Percentiles rank a stretch among this genome's conserved stretches.
phyloP scores from a whole-genome alignment of 2,888 invertebrate species.

The Tenodera sinensis region DNA sequence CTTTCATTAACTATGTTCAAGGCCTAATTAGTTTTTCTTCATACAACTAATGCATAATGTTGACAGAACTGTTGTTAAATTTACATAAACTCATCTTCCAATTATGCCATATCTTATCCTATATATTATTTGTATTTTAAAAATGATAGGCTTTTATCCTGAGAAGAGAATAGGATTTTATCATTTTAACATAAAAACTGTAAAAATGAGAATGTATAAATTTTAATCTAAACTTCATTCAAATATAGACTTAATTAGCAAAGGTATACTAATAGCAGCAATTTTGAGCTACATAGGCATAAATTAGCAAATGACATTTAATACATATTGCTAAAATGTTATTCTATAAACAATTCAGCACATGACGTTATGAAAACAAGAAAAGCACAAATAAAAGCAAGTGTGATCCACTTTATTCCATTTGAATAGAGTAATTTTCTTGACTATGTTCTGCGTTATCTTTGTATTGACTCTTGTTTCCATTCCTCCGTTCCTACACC shows the following conservation, averaged over 20 bases:
- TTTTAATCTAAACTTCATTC: conserved; percentile 6
- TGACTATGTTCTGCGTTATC: neutral
- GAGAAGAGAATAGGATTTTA: neutral
- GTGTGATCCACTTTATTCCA: neutral
- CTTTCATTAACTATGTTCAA: neutral
- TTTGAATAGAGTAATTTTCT: neutral
- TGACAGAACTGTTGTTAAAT: neutral
- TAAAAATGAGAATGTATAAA: neutral
- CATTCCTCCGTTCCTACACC: neutral
- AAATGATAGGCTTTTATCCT: neutral
- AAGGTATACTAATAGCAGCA: neutral
- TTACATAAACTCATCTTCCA: conserved; percentile 6
- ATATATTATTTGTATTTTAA: neutral
- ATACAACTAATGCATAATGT: neutral
- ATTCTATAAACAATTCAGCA: neutral
- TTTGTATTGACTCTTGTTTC: neutral
- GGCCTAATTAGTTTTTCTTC: conserved; percentile 3
- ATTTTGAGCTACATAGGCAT: neutral
- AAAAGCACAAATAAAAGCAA: neutral
- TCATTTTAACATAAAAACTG: neutral
- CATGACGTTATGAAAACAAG: neutral
- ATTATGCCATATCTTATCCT: neutral
- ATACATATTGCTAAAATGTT: neutral
- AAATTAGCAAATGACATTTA: neutral
- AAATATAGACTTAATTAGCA: neutral